Evolutionary conservation across 2,797 vertebrate species (phyloP), one percentile per base, ranked within the genome.

Genomic region (Manis pentadactyla): DNA sequence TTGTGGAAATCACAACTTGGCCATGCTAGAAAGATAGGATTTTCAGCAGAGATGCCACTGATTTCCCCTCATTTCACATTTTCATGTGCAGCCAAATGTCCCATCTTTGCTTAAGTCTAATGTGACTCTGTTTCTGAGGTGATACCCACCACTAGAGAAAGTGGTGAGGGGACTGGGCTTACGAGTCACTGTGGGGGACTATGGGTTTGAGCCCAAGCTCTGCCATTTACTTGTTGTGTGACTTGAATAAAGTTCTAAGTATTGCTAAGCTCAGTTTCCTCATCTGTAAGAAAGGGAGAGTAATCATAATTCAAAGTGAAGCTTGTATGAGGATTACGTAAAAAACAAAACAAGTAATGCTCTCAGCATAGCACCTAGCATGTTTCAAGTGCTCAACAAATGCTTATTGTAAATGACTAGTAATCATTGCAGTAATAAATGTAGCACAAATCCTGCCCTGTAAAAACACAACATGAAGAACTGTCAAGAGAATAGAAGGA

Each of bases 61-160:
- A 83, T 53, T 92, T 94, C 42, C 59, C 63, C 57, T 81, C 34
- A 53, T 21, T 81, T 77, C 34, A 34, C n/a, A 90, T 66, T 95
- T 39, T 71, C 31, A 78, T 21, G 34, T 27, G 27, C 49, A 84
- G 39, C 4, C 68, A 75, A 51, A 21, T n/a, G 37, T 25, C 31
- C 18, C 39, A 49, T 81, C 57, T 57, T 87, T 4, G 2, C 55
- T 17, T 18, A 61, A 53, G 2, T 79, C 29, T 71, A 37, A 57
- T 31, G 31, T 64, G 61, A 49, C 46, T 42, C 14, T n/a, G 61
- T 61, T 94, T 81, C 42, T 63, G 39, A n/a, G 34, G 37, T 88
- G 61, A 51, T 64, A 27, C 19, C 42, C 49, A 64, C n/a, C 31
- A 18, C 27, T 11, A 15, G 9, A 68, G 2, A 57, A 34, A 55